Evolutionary conservation across 92 coral and sea anemone genomes (phyloP), one percentile per base, ranked within the genome.

Genomic region (Bergia sp.): DNA sequence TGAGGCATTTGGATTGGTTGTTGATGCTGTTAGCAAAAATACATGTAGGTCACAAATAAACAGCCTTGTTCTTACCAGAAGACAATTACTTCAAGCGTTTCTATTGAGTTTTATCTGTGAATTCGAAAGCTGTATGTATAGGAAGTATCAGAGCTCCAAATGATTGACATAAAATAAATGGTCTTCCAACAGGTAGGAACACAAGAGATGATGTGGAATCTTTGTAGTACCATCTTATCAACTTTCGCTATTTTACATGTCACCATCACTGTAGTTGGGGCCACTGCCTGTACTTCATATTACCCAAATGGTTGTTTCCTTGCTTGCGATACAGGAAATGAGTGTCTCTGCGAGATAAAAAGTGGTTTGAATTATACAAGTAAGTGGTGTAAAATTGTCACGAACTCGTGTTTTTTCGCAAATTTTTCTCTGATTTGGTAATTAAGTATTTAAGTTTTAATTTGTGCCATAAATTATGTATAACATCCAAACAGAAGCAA

Each of bases 281-380:
- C 77, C 21, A 82, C 86, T 43, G 21, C 77, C 2, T 82, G 86
- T 23, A n/a, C 77, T 67, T n/a, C 77, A 29, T 82, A 82, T 42
- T 67, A 43, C 73, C 41, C 1, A 47, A 43, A 67, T 18, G 40
- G 42, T 67, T 82, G 86, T 65, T 20, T 3, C 55, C 77, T 82
- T 21, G 11, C 1, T 1, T 82, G 86, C 73, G 77, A 67, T 38
- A 67, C 65, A 29, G 86, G 86, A 47, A n/a, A 66, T 0, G 77
- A 82, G 55, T 82, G 86, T 69, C 61, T 82, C 29, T 82, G 86
- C 37, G 86, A 82, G 21, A 66, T 82, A 21, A 82, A 82, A 16
- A 82, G 86, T 47, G 77, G 86, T 44, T 43, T 23, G 23, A 82
- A 82, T 66, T 82, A 82, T 36, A 82, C 86, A 12, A 1, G 86